These are phyloP conservation scores for Limosa lapponica DNA, from an alignment of 2,797 vertebrate species.

Conservation along the genomic window DNA sequence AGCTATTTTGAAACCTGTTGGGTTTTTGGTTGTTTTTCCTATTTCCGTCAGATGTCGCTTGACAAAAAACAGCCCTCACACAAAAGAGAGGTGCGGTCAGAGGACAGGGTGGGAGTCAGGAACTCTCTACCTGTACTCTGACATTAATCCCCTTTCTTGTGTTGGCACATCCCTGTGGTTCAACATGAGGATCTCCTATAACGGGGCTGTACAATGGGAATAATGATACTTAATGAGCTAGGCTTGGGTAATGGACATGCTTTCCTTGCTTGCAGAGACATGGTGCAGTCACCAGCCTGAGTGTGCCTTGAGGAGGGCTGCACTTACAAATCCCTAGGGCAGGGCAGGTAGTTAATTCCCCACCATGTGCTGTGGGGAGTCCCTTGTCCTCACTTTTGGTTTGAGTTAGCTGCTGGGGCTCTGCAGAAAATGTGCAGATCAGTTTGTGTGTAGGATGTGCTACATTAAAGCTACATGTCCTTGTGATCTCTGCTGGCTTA, in stretches of 20 bases:
- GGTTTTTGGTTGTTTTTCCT: neutral
- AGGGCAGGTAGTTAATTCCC: neutral
- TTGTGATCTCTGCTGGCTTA: neutral
- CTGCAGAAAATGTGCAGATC: neutral
- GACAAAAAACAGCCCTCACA: fast-evolving
- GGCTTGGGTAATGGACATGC: neutral
- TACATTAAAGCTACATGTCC: neutral
- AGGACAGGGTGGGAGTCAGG: neutral
- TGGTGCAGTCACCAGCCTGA: neutral
- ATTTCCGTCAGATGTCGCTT: neutral
- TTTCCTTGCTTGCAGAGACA: neutral
- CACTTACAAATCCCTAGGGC: neutral
- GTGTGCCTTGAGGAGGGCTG: neutral
- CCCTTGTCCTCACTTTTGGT: neutral
- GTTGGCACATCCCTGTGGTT: neutral
- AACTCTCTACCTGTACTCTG: neutral
- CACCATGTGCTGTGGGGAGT: neutral
- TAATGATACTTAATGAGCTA: neutral
- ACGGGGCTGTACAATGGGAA: neutral
- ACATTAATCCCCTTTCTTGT: neutral
- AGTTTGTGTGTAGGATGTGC: neutral
- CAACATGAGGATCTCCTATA: neutral
- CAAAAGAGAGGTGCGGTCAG: neutral
- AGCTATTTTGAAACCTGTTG: neutral
- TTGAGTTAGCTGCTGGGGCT: neutral